Conservation (phyloP, 2,113 vertebrate species). For the Amphiprion percula region DNA sequence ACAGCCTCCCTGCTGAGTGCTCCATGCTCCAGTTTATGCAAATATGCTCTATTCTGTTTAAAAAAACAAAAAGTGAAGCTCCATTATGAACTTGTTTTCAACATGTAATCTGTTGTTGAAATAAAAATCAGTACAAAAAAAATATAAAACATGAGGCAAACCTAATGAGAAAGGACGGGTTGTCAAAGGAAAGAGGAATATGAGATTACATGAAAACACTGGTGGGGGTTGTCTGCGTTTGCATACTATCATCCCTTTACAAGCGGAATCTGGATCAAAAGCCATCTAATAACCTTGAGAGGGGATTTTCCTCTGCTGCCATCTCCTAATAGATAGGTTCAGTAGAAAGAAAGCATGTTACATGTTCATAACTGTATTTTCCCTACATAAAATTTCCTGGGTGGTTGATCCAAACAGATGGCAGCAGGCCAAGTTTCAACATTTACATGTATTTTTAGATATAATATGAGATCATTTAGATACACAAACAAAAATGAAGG, state of each 20-base stretch:
- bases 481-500: no score
- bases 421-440: not conserved
- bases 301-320: constrained; percentile 22
- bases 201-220: not conserved
- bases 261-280: constrained; percentile 26
- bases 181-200: not conserved
- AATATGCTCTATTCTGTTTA: not conserved
- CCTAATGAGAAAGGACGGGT: not conserved
- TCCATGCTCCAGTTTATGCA: not conserved
- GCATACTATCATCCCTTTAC: not conserved
- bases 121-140: not conserved
- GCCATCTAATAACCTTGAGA: constrained; percentile 6
- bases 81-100: not conserved
- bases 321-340: constrained; percentile 11
- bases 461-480: no score
- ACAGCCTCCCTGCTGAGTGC: constrained; percentile 4
- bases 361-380: not conserved
- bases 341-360: not conserved
- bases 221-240: not conserved
- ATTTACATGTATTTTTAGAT: no score
- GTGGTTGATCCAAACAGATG: not conserved
- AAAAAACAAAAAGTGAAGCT: not conserved
- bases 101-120: not conserved
- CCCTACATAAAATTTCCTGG: not conserved
- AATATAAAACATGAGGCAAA: not conserved